Percentiles rank a stretch among this genome's conserved stretches.
Conservation (phyloP, 2,888 invertebrate genomes). For the Synanthedon formicaeformis region DNA sequence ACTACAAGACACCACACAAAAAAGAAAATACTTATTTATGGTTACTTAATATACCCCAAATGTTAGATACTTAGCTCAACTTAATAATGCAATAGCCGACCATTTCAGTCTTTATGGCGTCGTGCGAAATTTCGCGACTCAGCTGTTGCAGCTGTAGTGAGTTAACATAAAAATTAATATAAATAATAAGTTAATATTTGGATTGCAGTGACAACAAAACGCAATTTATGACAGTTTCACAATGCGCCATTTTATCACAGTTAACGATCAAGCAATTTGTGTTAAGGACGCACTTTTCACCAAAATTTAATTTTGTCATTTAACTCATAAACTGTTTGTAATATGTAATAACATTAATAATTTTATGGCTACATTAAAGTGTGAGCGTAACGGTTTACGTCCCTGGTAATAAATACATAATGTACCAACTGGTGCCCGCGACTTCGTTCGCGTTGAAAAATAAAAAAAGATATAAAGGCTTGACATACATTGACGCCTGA, state of each 20-base stretch:
- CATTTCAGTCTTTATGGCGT: background rate
- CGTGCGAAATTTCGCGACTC: too few relatives aligned
- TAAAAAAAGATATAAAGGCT: too few relatives aligned
- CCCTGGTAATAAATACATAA: background rate
- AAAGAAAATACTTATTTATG: too few relatives aligned
- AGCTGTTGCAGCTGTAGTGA: too few relatives aligned
- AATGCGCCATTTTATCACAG: slow-evolving; percentile 6
- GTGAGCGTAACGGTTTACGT: background rate
- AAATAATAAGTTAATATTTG: slow-evolving; percentile 1
- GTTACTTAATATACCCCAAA: too few relatives aligned
- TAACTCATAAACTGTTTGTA: too few relatives aligned
- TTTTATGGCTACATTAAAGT: too few relatives aligned
- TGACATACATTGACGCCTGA: too few relatives aligned
- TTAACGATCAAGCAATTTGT: slow-evolving; percentile 7
- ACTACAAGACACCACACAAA: too few relatives aligned
- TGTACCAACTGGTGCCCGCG: too few relatives aligned
- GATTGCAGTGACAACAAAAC: slow-evolving; percentile 4
- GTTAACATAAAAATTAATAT: background rate
- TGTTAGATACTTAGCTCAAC: background rate
- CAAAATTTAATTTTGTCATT: background rate
- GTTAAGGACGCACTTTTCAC: slow-evolving; percentile 9
- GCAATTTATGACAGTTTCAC: slow-evolving; percentile 4
- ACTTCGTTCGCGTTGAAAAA: too few relatives aligned
- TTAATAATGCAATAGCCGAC: background rate
- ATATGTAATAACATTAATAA: too few relatives aligned